These are phyloP conservation scores for Stratiomys singularior DNA, from an alignment of 2,888 invertebrate species.

Conservation along the genomic window DNA sequence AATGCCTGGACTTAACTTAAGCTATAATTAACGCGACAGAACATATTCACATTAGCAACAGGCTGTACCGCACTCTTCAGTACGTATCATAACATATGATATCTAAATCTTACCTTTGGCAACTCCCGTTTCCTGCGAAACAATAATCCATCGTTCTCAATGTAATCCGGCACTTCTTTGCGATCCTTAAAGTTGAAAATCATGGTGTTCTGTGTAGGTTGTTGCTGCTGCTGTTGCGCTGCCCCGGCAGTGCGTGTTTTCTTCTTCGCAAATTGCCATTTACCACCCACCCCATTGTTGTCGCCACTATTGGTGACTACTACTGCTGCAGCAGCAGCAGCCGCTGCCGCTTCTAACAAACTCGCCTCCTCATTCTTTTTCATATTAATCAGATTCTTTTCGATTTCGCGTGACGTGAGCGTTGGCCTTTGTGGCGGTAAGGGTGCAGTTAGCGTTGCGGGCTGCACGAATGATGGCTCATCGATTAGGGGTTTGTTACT, in stretches of 20 bases:
- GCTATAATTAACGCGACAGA: too few relatives aligned
- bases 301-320: conserved; percentile 44
- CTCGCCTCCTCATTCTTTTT: conserved; percentile 69
- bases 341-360: conserved; percentile 47
- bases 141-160: conserved; percentile 87
- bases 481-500: conserved; percentile 13
- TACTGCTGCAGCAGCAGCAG: neutral
- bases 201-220: conserved; percentile 76
- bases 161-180: conserved; percentile 90
- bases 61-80: too few relatives aligned
- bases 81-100: neutral
- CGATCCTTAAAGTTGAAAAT: conserved; percentile 89
- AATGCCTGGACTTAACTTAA: too few relatives aligned
- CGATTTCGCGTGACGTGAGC: conserved; percentile 72
- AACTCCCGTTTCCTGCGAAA: conserved; percentile 74
- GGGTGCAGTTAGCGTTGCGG: neutral
- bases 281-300: conserved; percentile 45
- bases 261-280: conserved; percentile 55
- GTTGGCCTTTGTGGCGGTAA: conserved; percentile 52
- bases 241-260: conserved; percentile 43
- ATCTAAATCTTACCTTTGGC: conserved; percentile 74
- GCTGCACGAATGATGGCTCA: conserved; percentile 16
- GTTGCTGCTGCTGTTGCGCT: conserved; percentile 53
- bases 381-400: conserved; percentile 76
- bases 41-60: too few relatives aligned